Evolutionary conservation across 2,888 invertebrate species (phyloP), one percentile per base, ranked within the genome.

Genomic region (Mythimna loreyi): DNA sequence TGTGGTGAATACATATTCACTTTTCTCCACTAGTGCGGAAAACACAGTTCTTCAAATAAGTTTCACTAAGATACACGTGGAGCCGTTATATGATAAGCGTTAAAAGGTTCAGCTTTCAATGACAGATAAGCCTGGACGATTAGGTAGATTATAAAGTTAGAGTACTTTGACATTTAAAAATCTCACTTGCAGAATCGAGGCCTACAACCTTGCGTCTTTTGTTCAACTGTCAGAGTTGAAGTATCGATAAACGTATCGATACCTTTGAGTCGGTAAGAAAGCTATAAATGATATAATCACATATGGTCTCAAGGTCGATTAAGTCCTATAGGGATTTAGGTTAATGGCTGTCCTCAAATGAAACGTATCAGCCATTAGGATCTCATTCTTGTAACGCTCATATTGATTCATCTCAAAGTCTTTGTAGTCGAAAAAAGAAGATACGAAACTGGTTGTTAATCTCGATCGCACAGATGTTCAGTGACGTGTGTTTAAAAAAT

Each of bases 251-350:
- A 69, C 62, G 64, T 71, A 82, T 79, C 74, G 74, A 78, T 77
- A 73, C 63, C 67, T 82, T 72, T 75, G 61, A 66, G 72, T 66
- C 73, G 58, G 25, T 58, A 81, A 69, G 75, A 82, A 79, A 84
- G 90, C 88, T 87, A 85, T 78, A 80, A 88, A 85, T 86, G 89
- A 92, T 92, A 80, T 86, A 86, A 92, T 92, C 90, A 87, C 80
- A 85, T 86, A 67, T 74, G 87, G 78, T 73, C 85, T 70, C 91
- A 92, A 94, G 93, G 92, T 90, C 90, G 88, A 87, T 89, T 67
- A 69, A 72, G 89, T 92, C 91, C 92, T 90, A 89, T 83, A 91
- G 89, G 92, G 92, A 92, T 92, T 91, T 90, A 89, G 92, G 92
- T 88, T 92, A 93, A 93, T 91, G 89, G 90, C 88, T 88, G 88